Percentiles rank a stretch among this genome's conserved stretches.
phyloP scores from a whole-genome alignment of 1,140 invertebrate genomes.

The Musca vetustissima region DNA sequence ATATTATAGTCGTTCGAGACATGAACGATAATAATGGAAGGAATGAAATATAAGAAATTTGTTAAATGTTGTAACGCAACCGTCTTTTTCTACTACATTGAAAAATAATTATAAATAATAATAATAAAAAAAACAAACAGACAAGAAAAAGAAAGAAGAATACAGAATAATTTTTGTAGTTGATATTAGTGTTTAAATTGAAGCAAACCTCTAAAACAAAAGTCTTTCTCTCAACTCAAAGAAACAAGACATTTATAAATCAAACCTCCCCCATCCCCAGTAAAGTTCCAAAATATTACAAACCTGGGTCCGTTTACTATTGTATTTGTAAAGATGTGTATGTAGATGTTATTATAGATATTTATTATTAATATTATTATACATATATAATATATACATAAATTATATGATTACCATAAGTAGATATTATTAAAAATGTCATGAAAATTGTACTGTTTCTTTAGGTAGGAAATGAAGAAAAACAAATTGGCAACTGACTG shows the following conservation, averaged over 20 bases:
- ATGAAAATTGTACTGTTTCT: no score
- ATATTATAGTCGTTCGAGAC: no score
- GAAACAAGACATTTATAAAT: not conserved
- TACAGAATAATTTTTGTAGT: conserved; percentile 15
- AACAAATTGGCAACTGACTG: no score
- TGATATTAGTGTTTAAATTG: conserved; percentile 17
- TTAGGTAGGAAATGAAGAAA: no score
- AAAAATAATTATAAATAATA: conserved; percentile 20
- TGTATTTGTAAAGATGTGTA: conserved; percentile 24
- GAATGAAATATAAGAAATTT: conserved; percentile 5
- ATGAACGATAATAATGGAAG: not conserved
- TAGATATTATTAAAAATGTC: conserved; percentile 5
- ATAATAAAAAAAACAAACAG: not conserved
- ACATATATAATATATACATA: no score
- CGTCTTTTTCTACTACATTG: conserved; percentile 25
- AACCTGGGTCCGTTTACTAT: conserved; percentile 14
- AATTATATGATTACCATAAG: conserved; percentile 3
- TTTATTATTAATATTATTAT: conserved; percentile 15
- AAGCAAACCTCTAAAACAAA: not conserved
- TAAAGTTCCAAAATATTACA: not conserved
- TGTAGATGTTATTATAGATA: conserved; percentile 20
- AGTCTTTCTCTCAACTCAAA: conserved; percentile 14
- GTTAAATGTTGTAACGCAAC: conserved; percentile 26
- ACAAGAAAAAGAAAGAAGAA: not conserved
- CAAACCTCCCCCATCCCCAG: not conserved